Base-by-base conservation (phyloP, 2,797 vertebrate species). In the Coregonus suidteri region DNA sequence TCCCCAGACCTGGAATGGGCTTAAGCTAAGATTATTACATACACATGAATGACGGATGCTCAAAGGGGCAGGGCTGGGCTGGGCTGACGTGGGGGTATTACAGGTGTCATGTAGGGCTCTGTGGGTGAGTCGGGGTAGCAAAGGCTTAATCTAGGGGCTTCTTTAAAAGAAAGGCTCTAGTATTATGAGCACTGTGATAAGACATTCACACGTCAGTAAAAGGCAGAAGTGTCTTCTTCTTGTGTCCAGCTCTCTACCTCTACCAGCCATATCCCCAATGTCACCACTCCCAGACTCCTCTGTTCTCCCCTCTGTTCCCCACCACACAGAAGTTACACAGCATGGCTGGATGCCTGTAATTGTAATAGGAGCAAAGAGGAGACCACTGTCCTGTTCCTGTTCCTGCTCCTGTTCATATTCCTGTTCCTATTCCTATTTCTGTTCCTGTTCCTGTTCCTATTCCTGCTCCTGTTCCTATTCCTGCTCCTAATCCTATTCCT, bases 331-430 rank as follows among this genome's bases (percentile, higher is more conserved):
- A 90, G 88, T 88, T 87, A 84, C 78, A 85, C 82, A 41, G 85
- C 86, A 88, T 71, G 87, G 87, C 86, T 88, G 89, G 87, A 86
- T 84, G 85, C 86, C 80, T 90, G 88, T 88, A 87, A 90, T 90
- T 89, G 85, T 85, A 86, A 89, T 77, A 76, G 87, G 81, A 85
- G 88, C 31, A 67, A 11, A 67, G 30, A 67, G 18, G 54, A 56
- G 54, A 18, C 16, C 5, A 1, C 83, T 76, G 41, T 11, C 7
- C 41, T 47, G 41, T 31, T 31, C 31, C 31, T 31, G 3, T 31
- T 31, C 31, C 31, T 31, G 31, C 3, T 31, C 31, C 1, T 31
- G 3, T 31, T 31, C 31, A 1, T 31, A 31, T 31, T 31, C 31
- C 31, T 31, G 31, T 31, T 31, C 20, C 20, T 20, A 20, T 20